Conservation (phyloP, 2,113 vertebrate species). For the Oceanites oceanicus region DNA sequence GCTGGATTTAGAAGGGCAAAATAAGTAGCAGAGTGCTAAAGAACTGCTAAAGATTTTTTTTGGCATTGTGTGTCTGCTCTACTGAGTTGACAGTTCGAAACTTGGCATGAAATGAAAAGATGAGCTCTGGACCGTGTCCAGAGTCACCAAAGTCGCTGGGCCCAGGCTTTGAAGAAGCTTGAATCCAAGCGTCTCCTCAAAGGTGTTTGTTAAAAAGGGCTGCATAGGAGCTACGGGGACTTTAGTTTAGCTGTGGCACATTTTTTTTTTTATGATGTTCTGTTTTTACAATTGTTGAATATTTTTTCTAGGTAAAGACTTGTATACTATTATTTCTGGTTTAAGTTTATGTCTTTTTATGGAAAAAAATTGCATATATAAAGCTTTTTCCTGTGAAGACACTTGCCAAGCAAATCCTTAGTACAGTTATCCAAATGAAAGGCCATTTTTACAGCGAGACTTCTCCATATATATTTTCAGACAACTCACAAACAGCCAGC, state of each 20-base stretch:
- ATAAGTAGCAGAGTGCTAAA: conserved; percentile 30
- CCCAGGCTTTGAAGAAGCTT: background rate
- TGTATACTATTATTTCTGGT: background rate
- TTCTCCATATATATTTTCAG: background rate
- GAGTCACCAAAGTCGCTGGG: background rate
- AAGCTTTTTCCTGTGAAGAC: background rate
- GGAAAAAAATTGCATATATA: background rate
- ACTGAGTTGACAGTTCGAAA: background rate
- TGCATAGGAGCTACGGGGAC: background rate
- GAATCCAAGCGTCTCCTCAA: background rate
- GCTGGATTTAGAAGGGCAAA: background rate
- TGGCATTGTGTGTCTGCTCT: background rate
- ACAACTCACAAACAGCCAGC: background rate
- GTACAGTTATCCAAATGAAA: background rate
- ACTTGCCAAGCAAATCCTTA: background rate
- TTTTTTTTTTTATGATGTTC: background rate
- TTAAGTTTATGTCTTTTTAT: background rate
- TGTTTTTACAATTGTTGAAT: background rate
- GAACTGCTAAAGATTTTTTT: background rate
- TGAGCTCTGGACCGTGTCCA: background rate
- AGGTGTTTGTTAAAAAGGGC: background rate
- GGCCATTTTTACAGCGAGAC: background rate
- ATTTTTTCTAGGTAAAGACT: background rate
- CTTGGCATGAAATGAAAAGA: conserved; percentile 39
- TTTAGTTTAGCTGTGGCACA: background rate